phyloP scores from a whole-genome alignment of 2,113 vertebrate genomes.

The Acrocephalus kingi region DNA sequence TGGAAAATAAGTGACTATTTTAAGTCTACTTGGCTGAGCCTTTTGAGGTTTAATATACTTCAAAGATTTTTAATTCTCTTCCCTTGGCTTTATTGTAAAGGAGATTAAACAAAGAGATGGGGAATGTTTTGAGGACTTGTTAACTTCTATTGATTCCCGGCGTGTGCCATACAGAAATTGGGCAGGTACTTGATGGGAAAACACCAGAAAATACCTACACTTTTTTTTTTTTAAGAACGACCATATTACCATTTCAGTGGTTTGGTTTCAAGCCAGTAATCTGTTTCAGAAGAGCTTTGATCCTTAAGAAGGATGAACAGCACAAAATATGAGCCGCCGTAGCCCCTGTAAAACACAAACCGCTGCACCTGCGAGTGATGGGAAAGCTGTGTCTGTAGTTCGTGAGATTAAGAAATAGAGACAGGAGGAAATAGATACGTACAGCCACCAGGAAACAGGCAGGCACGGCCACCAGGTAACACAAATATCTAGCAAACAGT shows the following conservation, averaged over 20 bases:
- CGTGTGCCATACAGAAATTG: conserved; percentile 99
- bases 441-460: neutral
- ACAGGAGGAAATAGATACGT: neutral
- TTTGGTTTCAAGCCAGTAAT: conserved; percentile 76
- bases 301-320: conserved; percentile 22
- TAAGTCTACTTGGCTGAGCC: conserved; percentile 99
- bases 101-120: conserved; percentile 92
- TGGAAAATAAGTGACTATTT: conserved; percentile 97
- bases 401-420: neutral
- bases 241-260: conserved; percentile 81
- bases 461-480: neutral
- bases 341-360: neutral
- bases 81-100: conserved; percentile 88
- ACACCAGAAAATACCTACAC: conserved; percentile 92
- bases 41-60: conserved; percentile 93
- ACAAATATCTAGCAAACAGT: neutral
- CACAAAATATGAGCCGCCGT: conserved; percentile 43
- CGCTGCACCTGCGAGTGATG: neutral
- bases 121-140: conserved; percentile 99
- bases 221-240: conserved; percentile 45
- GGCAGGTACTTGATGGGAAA: conserved; percentile 99
- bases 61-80: conserved; percentile 95
- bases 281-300: conserved; percentile 59
- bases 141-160: conserved; percentile 99
- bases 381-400: neutral